Conservation (phyloP, 2,888 invertebrate species). For the Anaspis maculata region DNA sequence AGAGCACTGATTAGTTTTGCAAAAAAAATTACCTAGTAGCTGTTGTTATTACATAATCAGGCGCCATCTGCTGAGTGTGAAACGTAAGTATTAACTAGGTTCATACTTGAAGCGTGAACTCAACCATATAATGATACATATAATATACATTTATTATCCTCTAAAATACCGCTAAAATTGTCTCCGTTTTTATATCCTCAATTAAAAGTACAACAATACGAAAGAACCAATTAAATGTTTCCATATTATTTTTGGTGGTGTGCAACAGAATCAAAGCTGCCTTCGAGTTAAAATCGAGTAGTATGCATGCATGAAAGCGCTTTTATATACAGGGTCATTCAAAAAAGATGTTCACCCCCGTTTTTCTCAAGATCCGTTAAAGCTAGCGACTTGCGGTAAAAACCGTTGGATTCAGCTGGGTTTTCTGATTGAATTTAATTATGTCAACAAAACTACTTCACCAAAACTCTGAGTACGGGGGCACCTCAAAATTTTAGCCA, state of each 20-base stretch:
- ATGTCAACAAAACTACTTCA: no score
- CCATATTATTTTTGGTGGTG: slow-evolving; percentile 15
- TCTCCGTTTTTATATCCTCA: slow-evolving; percentile 31
- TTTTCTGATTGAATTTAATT: no score
- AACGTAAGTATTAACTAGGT: slow-evolving; percentile 28
- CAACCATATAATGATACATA: slow-evolving; percentile 33
- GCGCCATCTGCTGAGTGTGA: slow-evolving; percentile 26
- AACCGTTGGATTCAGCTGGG: no score
- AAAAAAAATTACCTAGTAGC: slow-evolving; percentile 2
- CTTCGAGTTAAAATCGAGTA: no score
- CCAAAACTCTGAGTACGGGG: no score
- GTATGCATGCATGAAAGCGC: no score
- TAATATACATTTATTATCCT: slow-evolving; percentile 35
- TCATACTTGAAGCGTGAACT: slow-evolving; percentile 29
- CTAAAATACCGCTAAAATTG: slow-evolving; percentile 34
- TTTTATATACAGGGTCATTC: no score
- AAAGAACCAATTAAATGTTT: slow-evolving; percentile 30
- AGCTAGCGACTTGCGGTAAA: no score
- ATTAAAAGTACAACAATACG: slow-evolving; percentile 30
- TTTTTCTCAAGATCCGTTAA: no score
- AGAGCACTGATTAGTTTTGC: no score
- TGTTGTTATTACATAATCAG: slow-evolving; percentile 6
- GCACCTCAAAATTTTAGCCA: no score
- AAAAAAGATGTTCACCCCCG: no score
- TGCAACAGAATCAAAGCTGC: slow-evolving; percentile 19